Conservation (phyloP, 2,888 invertebrate species). For the Drosophila koepferae region DNA sequence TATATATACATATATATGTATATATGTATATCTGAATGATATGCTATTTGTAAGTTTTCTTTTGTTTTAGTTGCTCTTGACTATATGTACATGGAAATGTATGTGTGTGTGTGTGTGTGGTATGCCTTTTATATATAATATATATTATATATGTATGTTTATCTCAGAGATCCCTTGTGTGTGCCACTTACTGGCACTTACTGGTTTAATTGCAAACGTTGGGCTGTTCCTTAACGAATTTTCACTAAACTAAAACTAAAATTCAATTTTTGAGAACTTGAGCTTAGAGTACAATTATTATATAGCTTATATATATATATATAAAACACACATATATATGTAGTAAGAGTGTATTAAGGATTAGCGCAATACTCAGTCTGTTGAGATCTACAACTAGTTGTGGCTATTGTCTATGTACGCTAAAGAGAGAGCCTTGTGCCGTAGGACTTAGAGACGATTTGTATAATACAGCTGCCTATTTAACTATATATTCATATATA, state of each 20-base stretch:
- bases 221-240: conserved; percentile 37
- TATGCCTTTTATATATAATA: too few species aligned
- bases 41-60: conserved; percentile 11
- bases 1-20: conserved; percentile 4
- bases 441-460: conserved; percentile 14
- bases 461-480: conserved; percentile 31
- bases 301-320: neutral
- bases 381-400: conserved; percentile 76
- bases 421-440: conserved; percentile 47
- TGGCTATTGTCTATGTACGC: conserved; percentile 21
- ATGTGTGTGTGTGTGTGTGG: neutral
- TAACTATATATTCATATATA: neutral
- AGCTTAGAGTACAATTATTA: neutral
- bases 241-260: conserved; percentile 18
- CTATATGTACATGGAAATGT: conserved; percentile 20
- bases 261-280: conserved; percentile 50
- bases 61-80: conserved; percentile 24
- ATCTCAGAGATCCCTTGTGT: conserved; percentile 59
- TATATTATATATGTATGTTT: neutral
- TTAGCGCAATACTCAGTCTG: conserved; percentile 73
- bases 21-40: conserved; percentile 15
- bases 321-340: too few species aligned
- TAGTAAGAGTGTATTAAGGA: neutral
- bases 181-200: conserved; percentile 68
- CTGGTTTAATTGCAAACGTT: conserved; percentile 63